Conservation (phyloP, 2,888 invertebrate genomes). For the Oxystoma pomonae region DNA sequence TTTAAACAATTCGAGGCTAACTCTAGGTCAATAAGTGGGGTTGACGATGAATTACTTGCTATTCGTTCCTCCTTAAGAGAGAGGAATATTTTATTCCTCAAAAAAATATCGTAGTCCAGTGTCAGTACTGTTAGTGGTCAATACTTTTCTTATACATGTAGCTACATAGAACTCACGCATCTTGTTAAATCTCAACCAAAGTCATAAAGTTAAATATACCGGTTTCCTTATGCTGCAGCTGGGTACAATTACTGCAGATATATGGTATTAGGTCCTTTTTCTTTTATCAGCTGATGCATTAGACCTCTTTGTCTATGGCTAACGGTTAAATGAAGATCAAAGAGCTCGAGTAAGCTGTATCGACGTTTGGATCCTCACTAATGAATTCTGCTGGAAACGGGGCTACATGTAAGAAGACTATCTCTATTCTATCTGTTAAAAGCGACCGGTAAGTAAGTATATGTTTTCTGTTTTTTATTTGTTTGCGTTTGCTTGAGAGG, state of each 20-base stretch:
- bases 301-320: neutral
- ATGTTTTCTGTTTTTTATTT: neutral
- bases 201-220: neutral
- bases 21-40: too few relatives aligned
- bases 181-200: neutral
- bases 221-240: neutral
- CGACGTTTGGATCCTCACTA: neutral
- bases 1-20: too few relatives aligned
- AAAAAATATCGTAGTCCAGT: too few relatives aligned
- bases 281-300: neutral
- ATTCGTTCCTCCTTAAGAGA: too few relatives aligned
- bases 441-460: neutral
- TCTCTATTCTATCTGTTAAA: neutral
- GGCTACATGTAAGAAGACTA: neutral
- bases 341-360: neutral
- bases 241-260: neutral
- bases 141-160: too few relatives aligned
- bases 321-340: neutral
- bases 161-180: neutral
- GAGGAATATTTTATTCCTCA: too few relatives aligned
- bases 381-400: neutral
- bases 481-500: neutral
- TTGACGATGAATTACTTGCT: too few relatives aligned
- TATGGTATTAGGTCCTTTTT: neutral
- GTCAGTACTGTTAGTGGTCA: too few relatives aligned